These are phyloP conservation scores for Heliconius eleuchia DNA, from an alignment of 1,140 invertebrate species.

Conservation along the genomic window DNA sequence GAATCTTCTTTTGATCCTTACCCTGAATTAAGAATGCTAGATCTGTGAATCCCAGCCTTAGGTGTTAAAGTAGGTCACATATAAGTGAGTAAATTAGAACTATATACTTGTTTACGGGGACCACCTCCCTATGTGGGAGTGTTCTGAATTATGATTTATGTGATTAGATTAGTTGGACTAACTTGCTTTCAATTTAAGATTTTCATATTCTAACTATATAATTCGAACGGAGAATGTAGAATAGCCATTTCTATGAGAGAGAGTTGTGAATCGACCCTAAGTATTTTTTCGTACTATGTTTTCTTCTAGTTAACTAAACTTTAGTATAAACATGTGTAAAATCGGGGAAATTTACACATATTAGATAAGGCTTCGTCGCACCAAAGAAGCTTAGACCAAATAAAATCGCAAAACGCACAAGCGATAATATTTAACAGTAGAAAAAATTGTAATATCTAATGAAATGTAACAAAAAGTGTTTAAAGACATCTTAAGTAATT, in stretches of 20 bases:
- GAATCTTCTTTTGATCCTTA: slow-evolving; percentile 53
- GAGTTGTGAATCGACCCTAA: slow-evolving; percentile 70
- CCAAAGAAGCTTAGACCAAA: slow-evolving; percentile 70
- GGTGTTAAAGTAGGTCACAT: slow-evolving; percentile 58
- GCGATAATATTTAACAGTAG: slow-evolving; percentile 44
- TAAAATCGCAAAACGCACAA: slow-evolving; percentile 65
- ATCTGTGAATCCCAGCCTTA: slow-evolving; percentile 73
- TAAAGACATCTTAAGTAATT: slow-evolving; percentile 35
- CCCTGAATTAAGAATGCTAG: slow-evolving; percentile 58
- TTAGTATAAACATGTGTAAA: slow-evolving; percentile 67
- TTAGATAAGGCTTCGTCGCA: slow-evolving; percentile 65
- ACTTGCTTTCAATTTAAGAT: slow-evolving; percentile 66
- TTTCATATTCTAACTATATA: slow-evolving; percentile 67
- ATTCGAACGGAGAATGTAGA: slow-evolving; percentile 45
- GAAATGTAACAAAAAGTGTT: slow-evolving; percentile 21
- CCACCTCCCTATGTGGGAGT: slow-evolving; percentile 69
- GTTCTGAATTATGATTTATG: slow-evolving; percentile 65
- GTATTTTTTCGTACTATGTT: slow-evolving; percentile 39
- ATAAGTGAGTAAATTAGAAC: slow-evolving; percentile 60
- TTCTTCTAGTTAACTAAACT: slow-evolving; percentile 51
- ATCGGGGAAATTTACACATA: slow-evolving; percentile 78
- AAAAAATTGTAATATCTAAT: slow-evolving; percentile 32
- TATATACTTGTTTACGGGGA: slow-evolving; percentile 64
- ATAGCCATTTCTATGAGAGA: slow-evolving; percentile 60
- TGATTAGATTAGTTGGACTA: slow-evolving; percentile 55